Evolutionary conservation across 2,888 invertebrate species (phyloP), one percentile per base, ranked within the genome.

Genomic region (Julus scandinavius): DNA sequence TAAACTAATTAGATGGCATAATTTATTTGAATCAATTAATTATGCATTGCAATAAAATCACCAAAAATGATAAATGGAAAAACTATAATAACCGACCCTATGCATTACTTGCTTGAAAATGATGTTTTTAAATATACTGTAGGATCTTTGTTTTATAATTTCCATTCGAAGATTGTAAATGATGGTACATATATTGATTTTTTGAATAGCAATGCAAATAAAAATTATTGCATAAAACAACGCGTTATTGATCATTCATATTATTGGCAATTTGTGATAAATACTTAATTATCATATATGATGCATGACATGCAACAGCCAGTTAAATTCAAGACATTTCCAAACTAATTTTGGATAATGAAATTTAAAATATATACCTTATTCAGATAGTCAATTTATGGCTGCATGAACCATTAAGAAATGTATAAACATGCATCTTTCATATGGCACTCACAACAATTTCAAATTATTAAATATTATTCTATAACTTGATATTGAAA

Each of bases 21-120:
- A 63, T 63, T 63, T 63, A 63, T 63, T 63, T 63, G 20, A n/a
- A 15, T 63, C 50, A 50, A 13, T 50, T 9, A 63, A 63, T 63
- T 63, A 63, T 63, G 63, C 63, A 63, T 63, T 63, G 63, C 63
- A 63, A 63, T 63, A 58, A 63, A 63, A 63, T 63, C 63, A 63
- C 63, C 63, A 63, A 63, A 63, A 63, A 63, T 63, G 63, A 63
- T 63, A 63, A 29, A 29, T 13, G 5, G n/a, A 63, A 5, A 63
- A 63, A n/a, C 63, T 29, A 29, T 63, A 20, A 63, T 63, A 63
- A 63, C 63, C n/a, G 17, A 63, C 20, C 63, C 63, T 63, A 63
- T 63, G 63, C 63, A 63, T n/a, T 63, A 17, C n/a, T 13, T n/a
- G 63, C 63, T 63, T 20, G 9, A 4, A 4, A 5, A 63, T 20